phyloP scores from a whole-genome alignment of 2,888 invertebrate species.

The Trichopria drosophilae region DNA sequence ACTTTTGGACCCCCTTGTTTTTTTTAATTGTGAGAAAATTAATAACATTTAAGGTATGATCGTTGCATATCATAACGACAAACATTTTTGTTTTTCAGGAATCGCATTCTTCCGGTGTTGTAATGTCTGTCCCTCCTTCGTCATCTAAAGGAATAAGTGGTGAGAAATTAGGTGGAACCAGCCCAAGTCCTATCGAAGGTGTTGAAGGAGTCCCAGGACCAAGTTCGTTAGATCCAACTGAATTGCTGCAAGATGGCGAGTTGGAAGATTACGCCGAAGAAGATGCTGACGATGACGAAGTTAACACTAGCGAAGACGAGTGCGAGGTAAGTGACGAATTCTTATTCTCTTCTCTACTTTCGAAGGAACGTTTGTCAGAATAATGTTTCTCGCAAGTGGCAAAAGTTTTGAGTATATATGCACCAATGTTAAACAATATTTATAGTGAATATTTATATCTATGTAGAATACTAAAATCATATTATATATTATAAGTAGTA shows the following conservation, averaged over 20 bases:
- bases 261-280: slow-evolving; percentile 52
- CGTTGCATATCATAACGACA: no score
- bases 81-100: no score
- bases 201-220: slow-evolving; percentile 53
- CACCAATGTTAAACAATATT: no score
- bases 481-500: slow-evolving; percentile 3
- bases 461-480: no score
- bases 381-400: not conserved
- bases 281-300: slow-evolving; percentile 52
- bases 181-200: slow-evolving; percentile 55
- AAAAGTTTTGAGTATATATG: no score
- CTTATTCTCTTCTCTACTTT: no score
- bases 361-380: no score
- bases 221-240: slow-evolving; percentile 46
- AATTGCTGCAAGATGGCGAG: slow-evolving; percentile 44
- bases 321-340: slow-evolving; percentile 43
- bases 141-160: slow-evolving; percentile 50
- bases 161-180: slow-evolving; percentile 53
- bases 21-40: no score
- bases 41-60: no score
- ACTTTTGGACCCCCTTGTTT: no score
- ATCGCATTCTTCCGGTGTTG: no score
- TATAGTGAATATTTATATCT: no score
- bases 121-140: slow-evolving; percentile 55
- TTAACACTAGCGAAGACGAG: slow-evolving; percentile 50